These are phyloP conservation scores for Panthera uncia DNA, from an alignment of 2,113 vertebrate genomes.

Conservation along the genomic window DNA sequence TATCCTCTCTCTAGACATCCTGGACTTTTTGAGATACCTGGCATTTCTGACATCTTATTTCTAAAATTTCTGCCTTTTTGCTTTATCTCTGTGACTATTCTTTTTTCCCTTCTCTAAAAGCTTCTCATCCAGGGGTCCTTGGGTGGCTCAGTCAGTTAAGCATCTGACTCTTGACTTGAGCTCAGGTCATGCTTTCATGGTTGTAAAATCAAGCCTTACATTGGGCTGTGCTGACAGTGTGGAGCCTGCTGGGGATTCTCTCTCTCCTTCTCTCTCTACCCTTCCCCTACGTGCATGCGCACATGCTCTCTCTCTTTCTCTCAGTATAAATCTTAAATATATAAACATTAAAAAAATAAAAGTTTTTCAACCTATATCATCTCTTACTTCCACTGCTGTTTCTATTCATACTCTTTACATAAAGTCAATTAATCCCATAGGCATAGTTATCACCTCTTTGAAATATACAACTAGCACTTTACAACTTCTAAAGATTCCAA, in stretches of 20 bases:
- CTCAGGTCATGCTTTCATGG: too few relatives aligned
- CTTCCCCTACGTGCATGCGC: too few relatives aligned
- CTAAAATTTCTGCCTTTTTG: neutral
- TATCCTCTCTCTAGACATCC: neutral
- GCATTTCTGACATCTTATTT: neutral
- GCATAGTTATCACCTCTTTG: neutral
- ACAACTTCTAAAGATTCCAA: neutral
- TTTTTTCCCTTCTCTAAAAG: neutral
- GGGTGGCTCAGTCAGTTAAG: too few relatives aligned
- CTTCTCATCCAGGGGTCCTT: neutral
- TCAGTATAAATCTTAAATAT: too few relatives aligned
- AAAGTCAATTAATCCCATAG: neutral
- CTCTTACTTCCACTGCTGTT: neutral
- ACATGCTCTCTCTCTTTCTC: too few relatives aligned
- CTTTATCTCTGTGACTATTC: neutral
- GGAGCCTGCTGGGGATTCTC: too few relatives aligned
- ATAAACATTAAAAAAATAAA: neutral
- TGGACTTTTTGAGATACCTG: neutral
- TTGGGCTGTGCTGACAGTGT: too few relatives aligned
- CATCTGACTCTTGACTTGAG: too few relatives aligned
- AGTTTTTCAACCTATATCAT: neutral
- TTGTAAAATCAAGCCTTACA: too few relatives aligned
- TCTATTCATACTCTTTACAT: neutral
- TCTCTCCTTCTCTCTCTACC: too few relatives aligned
- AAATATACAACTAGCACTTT: neutral